A percentile compares a stretch with the other conserved stretches of the same genome.
These are phyloP conservation scores for Pachyseris speciosa DNA, from an alignment of 64 coral and sea anemone genomes.

Conservation along the genomic window DNA sequence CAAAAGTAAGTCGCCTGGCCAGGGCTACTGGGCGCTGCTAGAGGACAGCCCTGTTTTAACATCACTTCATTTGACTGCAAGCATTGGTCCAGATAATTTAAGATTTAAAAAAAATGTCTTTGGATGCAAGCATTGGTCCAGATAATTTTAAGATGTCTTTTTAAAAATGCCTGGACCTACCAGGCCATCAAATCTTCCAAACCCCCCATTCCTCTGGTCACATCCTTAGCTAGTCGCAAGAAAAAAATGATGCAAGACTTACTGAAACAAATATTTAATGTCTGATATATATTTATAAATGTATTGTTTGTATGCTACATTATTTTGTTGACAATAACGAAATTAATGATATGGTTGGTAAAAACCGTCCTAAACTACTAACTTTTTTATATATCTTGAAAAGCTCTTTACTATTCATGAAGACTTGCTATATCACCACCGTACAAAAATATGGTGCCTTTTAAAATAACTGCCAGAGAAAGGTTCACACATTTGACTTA, in stretches of 20 bases:
- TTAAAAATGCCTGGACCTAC: no score
- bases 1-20: no score
- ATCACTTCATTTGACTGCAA: no score
- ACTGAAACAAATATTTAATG: slow-evolving; percentile 4
- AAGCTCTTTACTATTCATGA: neutral
- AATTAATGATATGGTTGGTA: neutral
- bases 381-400: slow-evolving; percentile 4
- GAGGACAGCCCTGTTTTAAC: no score
- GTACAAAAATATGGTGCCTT: slow-evolving; percentile 46
- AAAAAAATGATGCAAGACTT: neutral
- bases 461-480: neutral
- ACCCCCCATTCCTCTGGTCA: no score
- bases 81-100: no score
- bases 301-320: slow-evolving; percentile 40
- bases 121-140: no score
- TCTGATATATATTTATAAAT: slow-evolving; percentile 44
- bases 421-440: neutral
- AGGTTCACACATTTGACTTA: neutral
- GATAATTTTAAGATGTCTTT: no score
- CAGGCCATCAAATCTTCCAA: neutral
- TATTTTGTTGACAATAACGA: slow-evolving; percentile 40
- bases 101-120: no score
- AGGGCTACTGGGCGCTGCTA: no score
- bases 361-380: neutral
- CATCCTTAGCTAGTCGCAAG: neutral